phyloP scores from a whole-genome alignment of 2,888 invertebrate genomes.

The Axea sp. region DNA sequence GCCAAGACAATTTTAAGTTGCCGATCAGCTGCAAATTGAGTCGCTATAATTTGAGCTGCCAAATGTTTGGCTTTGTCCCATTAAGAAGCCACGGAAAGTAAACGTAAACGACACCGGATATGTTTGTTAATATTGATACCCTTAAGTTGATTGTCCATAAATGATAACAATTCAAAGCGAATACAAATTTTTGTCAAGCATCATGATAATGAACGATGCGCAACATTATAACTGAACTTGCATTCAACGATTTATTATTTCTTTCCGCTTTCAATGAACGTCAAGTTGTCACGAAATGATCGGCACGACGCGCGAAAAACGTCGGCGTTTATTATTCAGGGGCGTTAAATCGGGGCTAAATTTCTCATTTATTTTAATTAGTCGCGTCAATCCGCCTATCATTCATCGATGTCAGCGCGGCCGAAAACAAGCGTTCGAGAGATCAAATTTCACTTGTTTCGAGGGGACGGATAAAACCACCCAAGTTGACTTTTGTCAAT shows the following conservation, averaged over 20 bases:
- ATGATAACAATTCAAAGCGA: too few species aligned
- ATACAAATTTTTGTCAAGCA: not conserved
- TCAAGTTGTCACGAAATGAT: slow-evolving; percentile 20
- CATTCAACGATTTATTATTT: slow-evolving; percentile 15
- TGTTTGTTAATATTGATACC: not conserved
- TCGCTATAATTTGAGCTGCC: too few species aligned
- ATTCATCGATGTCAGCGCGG: slow-evolving; percentile 26
- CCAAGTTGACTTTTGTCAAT: slow-evolving; percentile 33
- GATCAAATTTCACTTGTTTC: slow-evolving; percentile 38
- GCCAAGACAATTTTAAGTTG: too few species aligned
- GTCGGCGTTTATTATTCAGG: slow-evolving; percentile 18
- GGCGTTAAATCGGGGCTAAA: slow-evolving; percentile 26
- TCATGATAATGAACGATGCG: not conserved
- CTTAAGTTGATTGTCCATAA: not conserved
- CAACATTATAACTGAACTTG: slow-evolving; percentile 1
- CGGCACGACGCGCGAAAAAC: slow-evolving; percentile 19
- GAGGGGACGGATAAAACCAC: slow-evolving; percentile 23
- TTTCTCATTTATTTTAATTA: slow-evolving; percentile 42
- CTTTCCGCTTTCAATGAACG: slow-evolving; percentile 19
- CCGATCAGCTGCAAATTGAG: too few species aligned
- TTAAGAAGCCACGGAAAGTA: too few species aligned
- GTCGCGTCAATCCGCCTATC: slow-evolving; percentile 26
- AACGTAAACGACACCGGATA: too few species aligned
- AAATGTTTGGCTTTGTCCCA: too few species aligned
- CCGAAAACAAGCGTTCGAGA: slow-evolving; percentile 25